Conservation (phyloP, 2,797 vertebrate genomes). For the Bucorvus abyssinicus region DNA sequence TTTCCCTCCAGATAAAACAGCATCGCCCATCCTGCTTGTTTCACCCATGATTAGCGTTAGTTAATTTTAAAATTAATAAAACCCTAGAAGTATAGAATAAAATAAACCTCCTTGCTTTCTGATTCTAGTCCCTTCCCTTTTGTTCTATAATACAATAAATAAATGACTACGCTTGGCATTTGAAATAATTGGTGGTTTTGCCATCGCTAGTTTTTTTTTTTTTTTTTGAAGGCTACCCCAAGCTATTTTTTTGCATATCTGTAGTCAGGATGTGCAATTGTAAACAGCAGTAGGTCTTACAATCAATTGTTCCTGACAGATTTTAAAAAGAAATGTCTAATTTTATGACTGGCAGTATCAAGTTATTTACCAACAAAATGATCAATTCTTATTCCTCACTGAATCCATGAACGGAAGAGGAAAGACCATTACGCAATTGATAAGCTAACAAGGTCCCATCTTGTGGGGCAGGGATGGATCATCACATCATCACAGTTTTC, state of each 20-base stretch:
- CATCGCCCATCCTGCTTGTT: background rate
- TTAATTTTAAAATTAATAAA: conserved; percentile 8
- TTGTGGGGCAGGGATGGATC: background rate
- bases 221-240: background rate
- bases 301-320: background rate
- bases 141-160: background rate
- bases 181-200: background rate
- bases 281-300: background rate
- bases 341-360: background rate
- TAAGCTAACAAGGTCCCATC: background rate
- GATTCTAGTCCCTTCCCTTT: background rate
- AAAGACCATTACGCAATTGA: background rate
- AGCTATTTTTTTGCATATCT: background rate
- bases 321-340: background rate
- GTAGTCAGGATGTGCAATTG: background rate
- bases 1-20: background rate
- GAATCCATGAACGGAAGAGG: background rate
- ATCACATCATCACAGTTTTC: background rate
- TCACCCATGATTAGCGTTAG: background rate
- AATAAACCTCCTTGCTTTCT: background rate
- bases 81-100: background rate
- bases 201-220: background rate
- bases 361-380: background rate
- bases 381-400: background rate
- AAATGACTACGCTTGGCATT: background rate